Base-by-base conservation (phyloP, 2,113 vertebrate genomes). In the Sporophila hypoxantha region DNA sequence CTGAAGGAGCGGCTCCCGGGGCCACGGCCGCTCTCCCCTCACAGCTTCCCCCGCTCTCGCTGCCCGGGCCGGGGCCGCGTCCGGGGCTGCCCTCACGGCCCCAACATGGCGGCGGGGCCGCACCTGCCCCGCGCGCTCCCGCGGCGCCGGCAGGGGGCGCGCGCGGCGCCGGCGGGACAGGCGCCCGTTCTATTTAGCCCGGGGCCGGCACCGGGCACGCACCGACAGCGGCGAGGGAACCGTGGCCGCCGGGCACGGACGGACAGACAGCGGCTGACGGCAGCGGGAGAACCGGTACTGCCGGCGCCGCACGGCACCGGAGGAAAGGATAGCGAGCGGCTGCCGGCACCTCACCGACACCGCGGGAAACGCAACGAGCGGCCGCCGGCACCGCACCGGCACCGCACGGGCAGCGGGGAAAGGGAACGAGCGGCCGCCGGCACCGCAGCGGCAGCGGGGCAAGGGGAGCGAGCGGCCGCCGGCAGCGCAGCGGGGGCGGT, bases 91-190 rank as follows among this genome's bases (percentile, higher is more conserved):
- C 68, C 67, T 18, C n/a, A 15, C 37, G 52, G 32, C 52, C 34
- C 34, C 74, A 79, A 80, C 53, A 76, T 36, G 59, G 89, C 77
- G 27, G 7, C 41, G 8, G 12, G 8, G 18, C 53, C 61, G 17
- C 76, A 81, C 87, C 83, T 79, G 82, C 82, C 86, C 75, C 70
- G 26, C 74, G 59, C 42, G 27, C 46, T 10, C 13, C 60, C 36
- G 36, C n/a, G 73, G 66, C 41, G 49, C 61, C 94, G 86, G 73
- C 66, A 94, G 94, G 80, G 94, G 94, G 94, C 92, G 88, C 52
- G 15, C 75, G 61, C 73, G 68, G 82, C 78, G 77, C 76, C 71
- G 29, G 37, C 29, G 56, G 67, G 76, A 84, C 70, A 26, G 53
- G 49, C 10, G 60, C 80, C 75, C 42, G 17, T 70, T 65, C 80